Base-by-base conservation (phyloP, 2,888 invertebrate species). In the Leptopilina syphax region DNA sequence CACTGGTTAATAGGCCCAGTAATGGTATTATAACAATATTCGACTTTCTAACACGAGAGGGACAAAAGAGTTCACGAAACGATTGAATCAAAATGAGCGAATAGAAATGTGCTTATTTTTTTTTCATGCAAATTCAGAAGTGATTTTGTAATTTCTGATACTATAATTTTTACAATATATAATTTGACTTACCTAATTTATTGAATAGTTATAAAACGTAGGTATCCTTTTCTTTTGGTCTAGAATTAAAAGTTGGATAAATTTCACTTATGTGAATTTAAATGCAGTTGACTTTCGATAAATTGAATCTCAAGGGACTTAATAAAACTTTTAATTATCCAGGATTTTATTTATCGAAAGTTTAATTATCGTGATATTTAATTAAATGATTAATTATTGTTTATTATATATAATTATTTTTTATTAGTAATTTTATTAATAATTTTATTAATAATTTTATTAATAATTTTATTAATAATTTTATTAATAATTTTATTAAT, bases 21-120 rank as follows among this genome's bases (percentile, higher is more conserved):
- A 68, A 18, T 50, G 54, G 13, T n/a, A 12, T 27, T 10, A 27
- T 54, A 27, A 54, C 70, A 70, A 41, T 50, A 70, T 57, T n/a
- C 57, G 27, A 54, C 57, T 73, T 73, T 73, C 73, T 73, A 57
- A 57, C 70, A 70, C 70, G 13, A 34, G 34, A 34, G 4, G 57
- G 54, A 57, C 34, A 73, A 70, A 54, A n/a, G 13, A 50, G 12
- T 68, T 50, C 50, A 70, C 27, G 24, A 54, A 27, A 10, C 34
- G 13, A 70, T 70, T 70, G 54, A 70, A 54, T 70, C 13, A 5
- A 50, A 7, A 70, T 70, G 70, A 13, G 70, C 54, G 12, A 6
- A 70, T 70, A 12, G 70, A 70, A 54, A 70, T 34, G 34, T 34
- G 34, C 34, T 34, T 34, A 34, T 54, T 50, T 27, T 50, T 70